Evolutionary conservation across 2,797 vertebrate species (phyloP).

Genomic region (Tangara arthus): DNA sequence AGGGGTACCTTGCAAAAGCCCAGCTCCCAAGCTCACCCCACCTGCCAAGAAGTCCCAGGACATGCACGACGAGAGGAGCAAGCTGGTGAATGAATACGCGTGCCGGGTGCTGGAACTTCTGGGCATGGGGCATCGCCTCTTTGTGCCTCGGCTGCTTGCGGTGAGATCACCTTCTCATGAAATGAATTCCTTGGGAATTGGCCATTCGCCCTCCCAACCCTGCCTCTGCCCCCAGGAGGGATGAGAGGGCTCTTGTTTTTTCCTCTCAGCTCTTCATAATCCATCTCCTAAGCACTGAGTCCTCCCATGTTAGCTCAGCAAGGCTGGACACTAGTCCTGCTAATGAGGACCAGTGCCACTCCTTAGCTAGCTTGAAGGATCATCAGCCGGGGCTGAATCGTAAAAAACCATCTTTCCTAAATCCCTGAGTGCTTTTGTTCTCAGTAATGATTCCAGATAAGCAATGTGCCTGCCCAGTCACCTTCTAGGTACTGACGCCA

Average conservation of each 20-base stretch:
- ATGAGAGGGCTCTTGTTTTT: neutral
- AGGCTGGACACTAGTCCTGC: neutral
- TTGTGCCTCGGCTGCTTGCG: slow-evolving; percentile 95
- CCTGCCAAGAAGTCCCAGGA: slow-evolving; percentile 87
- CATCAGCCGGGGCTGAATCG: neutral
- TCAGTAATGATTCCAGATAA: neutral
- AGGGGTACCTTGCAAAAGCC: slow-evolving; percentile 83
- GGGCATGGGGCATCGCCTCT: slow-evolving; percentile 98
- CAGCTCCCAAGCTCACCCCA: slow-evolving; percentile 83
- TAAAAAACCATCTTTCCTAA: neutral
- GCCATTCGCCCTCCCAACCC: neutral
- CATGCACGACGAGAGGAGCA: slow-evolving; percentile 81
- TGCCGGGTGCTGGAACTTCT: slow-evolving; percentile 92
- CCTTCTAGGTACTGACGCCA: neutral
- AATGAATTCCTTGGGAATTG: slow-evolving; percentile 38
- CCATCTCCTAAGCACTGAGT: neutral
- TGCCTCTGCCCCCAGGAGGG: neutral
- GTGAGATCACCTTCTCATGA: slow-evolving; percentile 82
- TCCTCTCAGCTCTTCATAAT: neutral
- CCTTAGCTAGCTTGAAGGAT: slow-evolving; percentile 50
- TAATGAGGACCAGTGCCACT: slow-evolving; percentile 41
- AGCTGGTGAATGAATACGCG: slow-evolving; percentile 87
- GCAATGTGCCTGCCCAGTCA: neutral
- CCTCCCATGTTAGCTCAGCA: neutral
- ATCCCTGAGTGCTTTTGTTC: slow-evolving; percentile 31